phyloP scores from a whole-genome alignment of 1,140 invertebrate genomes.

The Antheraea mylitta region DNA sequence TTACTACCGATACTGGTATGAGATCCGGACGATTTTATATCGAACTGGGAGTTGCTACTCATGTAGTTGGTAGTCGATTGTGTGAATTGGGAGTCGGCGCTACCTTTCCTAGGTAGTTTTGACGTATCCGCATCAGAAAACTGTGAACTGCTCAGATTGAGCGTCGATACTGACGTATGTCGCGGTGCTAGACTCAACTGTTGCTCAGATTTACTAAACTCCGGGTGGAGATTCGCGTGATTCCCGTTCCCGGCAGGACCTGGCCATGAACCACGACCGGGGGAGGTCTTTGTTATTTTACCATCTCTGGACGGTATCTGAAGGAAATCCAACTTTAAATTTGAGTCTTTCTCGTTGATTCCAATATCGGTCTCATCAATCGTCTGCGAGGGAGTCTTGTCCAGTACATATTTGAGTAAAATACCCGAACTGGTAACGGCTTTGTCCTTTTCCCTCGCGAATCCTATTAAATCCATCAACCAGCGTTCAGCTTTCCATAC shows the following conservation, averaged over 20 bases:
- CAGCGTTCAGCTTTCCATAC: constrained; percentile 96
- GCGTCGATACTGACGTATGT: constrained; percentile 69
- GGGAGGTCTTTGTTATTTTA: constrained; percentile 87
- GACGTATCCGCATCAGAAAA: constrained; percentile 74
- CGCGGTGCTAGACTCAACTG: constrained; percentile 81
- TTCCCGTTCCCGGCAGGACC: constrained; percentile 84
- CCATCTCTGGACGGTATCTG: constrained; percentile 86
- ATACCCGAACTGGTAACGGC: constrained; percentile 64
- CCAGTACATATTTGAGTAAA: constrained; percentile 69
- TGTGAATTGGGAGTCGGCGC: constrained; percentile 80
- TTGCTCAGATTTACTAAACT: constrained; percentile 92
- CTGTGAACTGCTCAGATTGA: constrained; percentile 75
- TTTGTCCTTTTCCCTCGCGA: constrained; percentile 90
- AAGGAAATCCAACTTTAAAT: constrained; percentile 77
- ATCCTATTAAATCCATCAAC: constrained; percentile 96
- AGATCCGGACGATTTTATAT: constrained; percentile 60
- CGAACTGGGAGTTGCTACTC: constrained; percentile 68
- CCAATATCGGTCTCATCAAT: constrained; percentile 37
- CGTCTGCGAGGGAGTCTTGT: constrained; percentile 60
- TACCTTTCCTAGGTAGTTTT: constrained; percentile 81
- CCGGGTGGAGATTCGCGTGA: constrained; percentile 79
- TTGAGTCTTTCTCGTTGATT: constrained; percentile 47
- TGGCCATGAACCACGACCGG: constrained; percentile 89
- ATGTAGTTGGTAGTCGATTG: constrained; percentile 75
- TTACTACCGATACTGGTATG: constrained; percentile 49